These are phyloP conservation scores for Nomada goodeniana DNA, from an alignment of 2,888 invertebrate species.

Conservation along the genomic window DNA sequence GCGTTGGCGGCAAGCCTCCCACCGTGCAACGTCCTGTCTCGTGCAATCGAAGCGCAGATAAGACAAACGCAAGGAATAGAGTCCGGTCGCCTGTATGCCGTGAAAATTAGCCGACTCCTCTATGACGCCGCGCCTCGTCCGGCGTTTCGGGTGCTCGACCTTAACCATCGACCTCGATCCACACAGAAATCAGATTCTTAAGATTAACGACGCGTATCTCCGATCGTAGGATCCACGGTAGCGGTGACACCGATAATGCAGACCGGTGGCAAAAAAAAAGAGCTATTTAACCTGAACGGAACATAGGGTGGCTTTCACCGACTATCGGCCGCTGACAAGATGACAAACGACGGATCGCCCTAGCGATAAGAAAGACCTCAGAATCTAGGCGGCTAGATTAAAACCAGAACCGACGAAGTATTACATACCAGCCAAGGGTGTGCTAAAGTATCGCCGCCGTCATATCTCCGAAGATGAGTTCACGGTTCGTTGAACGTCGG, in stretches of 20 bases:
- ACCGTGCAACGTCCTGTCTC: not conserved
- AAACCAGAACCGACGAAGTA: constrained; percentile 4
- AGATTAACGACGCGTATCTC: constrained; percentile 63
- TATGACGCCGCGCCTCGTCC: constrained; percentile 28
- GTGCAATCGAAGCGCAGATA: constrained; percentile 43
- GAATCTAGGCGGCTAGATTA: constrained; percentile 32
- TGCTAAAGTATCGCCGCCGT: not conserved
- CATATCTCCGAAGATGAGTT: constrained; percentile 3
- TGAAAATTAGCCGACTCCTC: constrained; percentile 55
- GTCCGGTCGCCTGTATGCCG: not conserved
- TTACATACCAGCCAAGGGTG: not conserved
- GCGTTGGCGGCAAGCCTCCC: constrained; percentile 11
- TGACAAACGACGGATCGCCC: constrained; percentile 45
- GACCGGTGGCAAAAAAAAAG: constrained; percentile 30
- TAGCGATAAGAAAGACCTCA: constrained; percentile 15
- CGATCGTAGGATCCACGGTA: constrained; percentile 55
- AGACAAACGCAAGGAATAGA: constrained; percentile 42
- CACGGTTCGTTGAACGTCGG: not conserved
- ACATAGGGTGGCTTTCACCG: constrained; percentile 2
- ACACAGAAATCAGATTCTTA: constrained; percentile 46
- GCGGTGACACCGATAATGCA: constrained; percentile 54
- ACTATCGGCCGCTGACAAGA: constrained; percentile 44
- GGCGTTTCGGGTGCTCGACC: constrained; percentile 49
- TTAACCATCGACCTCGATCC: constrained; percentile 60
- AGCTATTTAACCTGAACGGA: constrained; percentile 52